These are phyloP conservation scores for Pimpla rufipes DNA, from an alignment of 2,888 invertebrate species.

Conservation along the genomic window DNA sequence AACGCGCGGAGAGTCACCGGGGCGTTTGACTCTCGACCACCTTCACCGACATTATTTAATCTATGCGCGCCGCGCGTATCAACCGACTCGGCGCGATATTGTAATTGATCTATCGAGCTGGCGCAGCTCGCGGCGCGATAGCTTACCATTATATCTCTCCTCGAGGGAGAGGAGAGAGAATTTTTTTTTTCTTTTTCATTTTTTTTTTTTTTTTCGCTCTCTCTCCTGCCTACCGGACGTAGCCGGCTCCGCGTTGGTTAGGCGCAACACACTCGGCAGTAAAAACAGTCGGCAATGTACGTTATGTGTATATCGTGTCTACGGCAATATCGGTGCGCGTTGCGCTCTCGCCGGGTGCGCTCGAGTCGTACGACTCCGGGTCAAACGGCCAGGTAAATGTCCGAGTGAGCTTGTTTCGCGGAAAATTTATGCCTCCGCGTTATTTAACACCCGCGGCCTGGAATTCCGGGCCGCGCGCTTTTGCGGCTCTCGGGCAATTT, in stretches of 20 bases:
- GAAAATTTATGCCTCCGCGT: conserved; percentile 38
- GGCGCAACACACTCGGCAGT: too few relatives aligned
- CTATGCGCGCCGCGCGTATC: conserved; percentile 58
- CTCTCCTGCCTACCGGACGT: conserved; percentile 17
- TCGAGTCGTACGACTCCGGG: conserved; percentile 55
- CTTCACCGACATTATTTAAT: conserved; percentile 68
- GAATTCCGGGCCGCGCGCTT: too few relatives aligned
- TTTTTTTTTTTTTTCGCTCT: background rate
- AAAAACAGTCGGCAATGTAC: too few relatives aligned
- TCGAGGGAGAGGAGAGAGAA: too few relatives aligned
- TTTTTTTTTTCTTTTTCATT: conserved; percentile 30
- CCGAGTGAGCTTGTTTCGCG: conserved; percentile 46
- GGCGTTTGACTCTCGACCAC: conserved; percentile 57
- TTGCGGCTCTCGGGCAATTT: conserved; percentile 48
- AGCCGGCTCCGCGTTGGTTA: too few relatives aligned
- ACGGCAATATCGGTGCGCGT: background rate
- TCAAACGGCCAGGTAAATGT: conserved; percentile 50
- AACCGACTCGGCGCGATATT: conserved; percentile 61
- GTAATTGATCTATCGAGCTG: conserved; percentile 66
- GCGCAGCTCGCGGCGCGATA: conserved; percentile 35
- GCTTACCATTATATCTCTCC: conserved; percentile 45
- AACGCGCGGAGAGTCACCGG: too few relatives aligned
- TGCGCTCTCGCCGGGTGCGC: too few relatives aligned
- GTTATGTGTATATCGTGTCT: background rate
- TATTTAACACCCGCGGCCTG: conserved; percentile 9